phyloP scores from a whole-genome alignment of 2,797 vertebrate species.

The Aeoliscus strigatus region DNA sequence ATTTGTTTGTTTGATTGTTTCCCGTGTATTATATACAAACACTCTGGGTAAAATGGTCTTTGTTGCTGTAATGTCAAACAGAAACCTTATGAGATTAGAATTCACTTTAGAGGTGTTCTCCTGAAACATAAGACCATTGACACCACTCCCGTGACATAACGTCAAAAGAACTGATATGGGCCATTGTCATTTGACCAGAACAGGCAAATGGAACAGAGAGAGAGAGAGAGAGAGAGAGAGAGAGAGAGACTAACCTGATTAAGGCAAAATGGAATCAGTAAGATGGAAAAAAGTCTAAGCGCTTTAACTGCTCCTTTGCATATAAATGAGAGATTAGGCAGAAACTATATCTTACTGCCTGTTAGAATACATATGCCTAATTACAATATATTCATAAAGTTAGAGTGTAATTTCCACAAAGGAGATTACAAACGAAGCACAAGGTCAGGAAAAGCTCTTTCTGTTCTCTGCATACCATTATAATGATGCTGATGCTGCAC shows the following conservation, averaged over 20 bases:
- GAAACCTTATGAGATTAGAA: neutral
- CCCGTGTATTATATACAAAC: too few species aligned
- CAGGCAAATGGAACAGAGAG: slow-evolving; percentile 41
- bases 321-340: slow-evolving; percentile 89
- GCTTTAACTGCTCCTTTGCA: slow-evolving; percentile 83
- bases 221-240: slow-evolving; percentile 45
- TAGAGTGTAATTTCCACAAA: slow-evolving; percentile 83
- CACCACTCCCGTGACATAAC: slow-evolving; percentile 13
- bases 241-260: slow-evolving; percentile 71
- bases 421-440: slow-evolving; percentile 80
- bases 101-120: slow-evolving; percentile 11
- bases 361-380: slow-evolving; percentile 86
- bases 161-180: slow-evolving; percentile 39
- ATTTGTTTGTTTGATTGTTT: too few species aligned
- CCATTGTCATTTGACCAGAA: slow-evolving; percentile 20
- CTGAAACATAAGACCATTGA: slow-evolving; percentile 15
- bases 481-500: slow-evolving; percentile 59
- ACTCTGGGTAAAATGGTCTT: too few species aligned
- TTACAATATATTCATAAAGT: slow-evolving; percentile 85
- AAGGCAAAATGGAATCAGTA: slow-evolving; percentile 74
- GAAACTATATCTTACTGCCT: slow-evolving; percentile 77
- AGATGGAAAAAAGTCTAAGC: slow-evolving; percentile 81
- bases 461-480: slow-evolving; percentile 58
- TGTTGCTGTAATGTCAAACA: too few species aligned
- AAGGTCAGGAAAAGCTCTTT: slow-evolving; percentile 76